Conservation (phyloP, 2,113 vertebrate species). For the Xiphophorus maculatus region DNA sequence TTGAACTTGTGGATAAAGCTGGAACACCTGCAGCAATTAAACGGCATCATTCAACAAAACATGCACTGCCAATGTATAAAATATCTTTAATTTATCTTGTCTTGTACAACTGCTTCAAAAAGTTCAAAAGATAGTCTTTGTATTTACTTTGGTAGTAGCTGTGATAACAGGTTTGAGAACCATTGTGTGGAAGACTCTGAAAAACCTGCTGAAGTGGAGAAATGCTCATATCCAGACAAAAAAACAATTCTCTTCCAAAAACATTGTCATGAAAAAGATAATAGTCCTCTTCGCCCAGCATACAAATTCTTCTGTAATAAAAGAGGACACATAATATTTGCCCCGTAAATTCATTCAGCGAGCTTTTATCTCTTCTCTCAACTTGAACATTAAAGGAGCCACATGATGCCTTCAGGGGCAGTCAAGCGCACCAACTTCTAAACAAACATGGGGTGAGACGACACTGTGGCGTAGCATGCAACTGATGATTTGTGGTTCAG, state of each 20-base stretch:
- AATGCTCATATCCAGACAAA: neutral
- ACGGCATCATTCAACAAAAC: neutral
- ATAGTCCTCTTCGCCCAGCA: neutral
- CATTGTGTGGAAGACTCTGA: neutral
- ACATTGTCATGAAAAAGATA: neutral
- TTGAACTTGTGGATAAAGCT: neutral
- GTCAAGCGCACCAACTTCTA: conserved; percentile 4
- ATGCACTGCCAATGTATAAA: neutral
- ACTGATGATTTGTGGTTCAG: conserved; percentile 23
- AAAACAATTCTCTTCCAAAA: neutral
- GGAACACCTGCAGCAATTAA: neutral
- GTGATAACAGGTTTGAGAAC: neutral
- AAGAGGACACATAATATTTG: neutral
- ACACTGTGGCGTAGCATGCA: conserved; percentile 5
- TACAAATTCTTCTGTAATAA: neutral
- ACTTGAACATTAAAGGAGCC: conserved; percentile 12
- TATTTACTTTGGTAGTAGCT: neutral
- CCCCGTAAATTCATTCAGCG: neutral
- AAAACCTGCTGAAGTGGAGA: neutral
- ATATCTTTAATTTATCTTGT: neutral
- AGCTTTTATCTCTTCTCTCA: neutral
- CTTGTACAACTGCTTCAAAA: neutral
- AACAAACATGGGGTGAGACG: neutral
- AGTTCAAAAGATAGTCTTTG: neutral
- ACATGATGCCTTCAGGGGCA: conserved; percentile 9